Evolutionary conservation across 2,797 vertebrate species (phyloP).

Genomic region (Chrosomus eos): DNA sequence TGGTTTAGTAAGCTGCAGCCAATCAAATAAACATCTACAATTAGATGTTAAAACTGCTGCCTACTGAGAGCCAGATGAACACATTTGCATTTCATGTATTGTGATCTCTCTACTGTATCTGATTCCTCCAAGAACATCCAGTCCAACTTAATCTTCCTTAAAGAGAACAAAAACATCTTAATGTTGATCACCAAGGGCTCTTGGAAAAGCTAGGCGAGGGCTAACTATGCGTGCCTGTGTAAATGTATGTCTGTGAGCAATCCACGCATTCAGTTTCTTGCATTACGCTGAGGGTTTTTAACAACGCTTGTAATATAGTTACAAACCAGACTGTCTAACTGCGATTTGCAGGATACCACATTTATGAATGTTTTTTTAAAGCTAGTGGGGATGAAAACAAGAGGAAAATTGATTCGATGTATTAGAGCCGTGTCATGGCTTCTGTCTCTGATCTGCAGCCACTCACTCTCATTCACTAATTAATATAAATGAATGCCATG

Average conservation of each 20-base stretch:
- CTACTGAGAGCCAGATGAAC: constrained; percentile 69
- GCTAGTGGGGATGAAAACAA: constrained; percentile 8
- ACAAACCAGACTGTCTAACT: constrained; percentile 13
- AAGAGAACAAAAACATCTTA: constrained; percentile 56
- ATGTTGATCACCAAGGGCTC: constrained; percentile 55
- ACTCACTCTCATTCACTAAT: constrained; percentile 49
- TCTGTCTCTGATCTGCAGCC: constrained; percentile 29
- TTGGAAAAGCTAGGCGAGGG: constrained; percentile 39
- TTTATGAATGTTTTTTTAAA: constrained; percentile 9
- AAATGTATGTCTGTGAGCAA: neutral
- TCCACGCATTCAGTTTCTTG: neutral
- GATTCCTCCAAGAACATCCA: constrained; percentile 53
- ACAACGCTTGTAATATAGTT: neutral
- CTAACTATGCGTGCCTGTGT: constrained; percentile 36
- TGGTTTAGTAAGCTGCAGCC: constrained; percentile 70
- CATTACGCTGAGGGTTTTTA: neutral
- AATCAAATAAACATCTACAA: constrained; percentile 74
- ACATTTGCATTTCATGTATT: constrained; percentile 71
- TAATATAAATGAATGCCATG: constrained; percentile 59
- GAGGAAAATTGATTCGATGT: constrained; percentile 35
- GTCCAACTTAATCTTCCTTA: constrained; percentile 40
- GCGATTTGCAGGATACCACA: neutral
- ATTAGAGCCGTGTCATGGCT: constrained; percentile 46
- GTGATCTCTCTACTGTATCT: constrained; percentile 62
- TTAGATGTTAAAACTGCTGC: constrained; percentile 75